phyloP scores from a whole-genome alignment of 2,888 invertebrate genomes.

The Eristalis tenax region DNA sequence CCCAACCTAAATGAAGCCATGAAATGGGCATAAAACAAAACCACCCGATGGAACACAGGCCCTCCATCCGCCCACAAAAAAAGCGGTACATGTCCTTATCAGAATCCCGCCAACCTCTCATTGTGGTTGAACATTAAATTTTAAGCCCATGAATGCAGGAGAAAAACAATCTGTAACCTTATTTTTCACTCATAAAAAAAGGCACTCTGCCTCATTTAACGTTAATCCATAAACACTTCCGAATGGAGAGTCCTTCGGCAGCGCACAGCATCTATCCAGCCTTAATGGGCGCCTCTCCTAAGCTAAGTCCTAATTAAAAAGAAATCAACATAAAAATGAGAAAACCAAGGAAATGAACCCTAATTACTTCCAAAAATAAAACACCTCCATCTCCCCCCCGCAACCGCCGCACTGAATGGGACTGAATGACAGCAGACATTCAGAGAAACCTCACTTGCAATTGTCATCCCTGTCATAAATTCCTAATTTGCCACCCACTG shows the following conservation, averaged over 20 bases:
- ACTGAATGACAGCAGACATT: neutral
- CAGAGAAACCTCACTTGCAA: neutral
- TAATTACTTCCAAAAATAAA: slow-evolving; percentile 33
- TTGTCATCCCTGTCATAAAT: slow-evolving; percentile 35
- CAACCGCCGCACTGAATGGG: too few species aligned
- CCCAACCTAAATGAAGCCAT: neutral
- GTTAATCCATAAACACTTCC: slow-evolving; percentile 26
- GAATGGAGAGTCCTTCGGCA: neutral
- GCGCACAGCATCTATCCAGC: neutral
- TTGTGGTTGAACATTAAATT: neutral
- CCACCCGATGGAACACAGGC: neutral
- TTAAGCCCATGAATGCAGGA: neutral
- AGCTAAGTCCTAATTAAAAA: slow-evolving; percentile 53
- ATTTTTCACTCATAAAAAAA: slow-evolving; percentile 14
- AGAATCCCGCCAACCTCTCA: neutral
- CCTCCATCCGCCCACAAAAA: neutral
- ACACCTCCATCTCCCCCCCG: neutral
- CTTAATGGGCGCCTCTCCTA: slow-evolving; percentile 30
- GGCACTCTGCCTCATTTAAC: neutral
- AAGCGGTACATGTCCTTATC: neutral
- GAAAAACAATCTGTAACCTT: neutral
- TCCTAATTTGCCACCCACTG: slow-evolving; percentile 41
- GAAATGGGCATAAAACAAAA: neutral
- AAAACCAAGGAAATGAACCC: slow-evolving; percentile 9
- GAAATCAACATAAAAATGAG: slow-evolving; percentile 53